phyloP scores from a whole-genome alignment of 1,140 invertebrate genomes.

The Calephelis nemesis region DNA sequence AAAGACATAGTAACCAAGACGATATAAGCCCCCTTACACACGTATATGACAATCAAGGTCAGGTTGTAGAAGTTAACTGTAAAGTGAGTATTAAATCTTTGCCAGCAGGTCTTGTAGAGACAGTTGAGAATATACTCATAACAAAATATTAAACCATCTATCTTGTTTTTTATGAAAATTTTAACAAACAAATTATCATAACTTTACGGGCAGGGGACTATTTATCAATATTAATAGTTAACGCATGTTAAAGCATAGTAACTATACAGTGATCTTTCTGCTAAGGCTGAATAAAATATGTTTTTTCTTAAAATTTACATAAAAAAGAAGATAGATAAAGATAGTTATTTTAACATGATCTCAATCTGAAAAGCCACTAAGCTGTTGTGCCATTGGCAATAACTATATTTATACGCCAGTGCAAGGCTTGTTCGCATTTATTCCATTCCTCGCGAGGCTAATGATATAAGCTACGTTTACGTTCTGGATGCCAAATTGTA shows the following conservation, averaged over 20 bases:
- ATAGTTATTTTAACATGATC: not conserved
- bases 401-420: conserved; percentile 30
- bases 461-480: conserved; percentile 45
- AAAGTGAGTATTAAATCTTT: not conserved
- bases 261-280: no score
- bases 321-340: no score
- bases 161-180: no score
- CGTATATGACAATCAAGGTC: not conserved
- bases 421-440: conserved; percentile 67
- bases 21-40: not conserved
- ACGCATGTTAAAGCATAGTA: no score
- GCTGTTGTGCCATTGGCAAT: conserved; percentile 27
- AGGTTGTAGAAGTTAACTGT: not conserved
- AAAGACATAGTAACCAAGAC: not conserved
- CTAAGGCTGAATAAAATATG: no score
- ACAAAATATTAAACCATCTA: not conserved
- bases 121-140: conserved; percentile 1
- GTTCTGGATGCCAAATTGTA: conserved; percentile 72
- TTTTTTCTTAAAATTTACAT: no score
- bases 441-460: conserved; percentile 48
- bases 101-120: not conserved
- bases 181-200: no score
- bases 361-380: conserved; percentile 15
- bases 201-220: no score
- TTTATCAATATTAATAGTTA: no score